phyloP scores from a whole-genome alignment of 2,888 invertebrate species.

The Ennomos fuscantarius region DNA sequence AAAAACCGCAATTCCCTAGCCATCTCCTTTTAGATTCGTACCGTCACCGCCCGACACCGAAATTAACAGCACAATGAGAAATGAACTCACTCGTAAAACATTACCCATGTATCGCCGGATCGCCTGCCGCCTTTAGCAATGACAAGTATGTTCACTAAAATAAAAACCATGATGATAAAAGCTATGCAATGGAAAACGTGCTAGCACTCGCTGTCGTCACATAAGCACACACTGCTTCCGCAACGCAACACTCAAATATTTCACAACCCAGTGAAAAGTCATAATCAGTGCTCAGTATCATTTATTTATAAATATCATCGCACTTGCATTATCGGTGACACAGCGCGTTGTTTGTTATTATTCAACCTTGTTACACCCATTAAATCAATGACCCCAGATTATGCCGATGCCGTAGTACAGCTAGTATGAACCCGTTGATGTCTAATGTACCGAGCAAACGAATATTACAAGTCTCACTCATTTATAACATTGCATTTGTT shows the following conservation, averaged over 20 bases:
- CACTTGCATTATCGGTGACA: constrained; percentile 64
- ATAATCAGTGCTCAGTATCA: constrained; percentile 47
- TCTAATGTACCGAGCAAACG: constrained; percentile 60
- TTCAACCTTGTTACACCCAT: constrained; percentile 60
- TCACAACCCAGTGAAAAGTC: constrained; percentile 55
- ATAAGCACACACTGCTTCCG: constrained; percentile 40
- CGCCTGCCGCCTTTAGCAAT: constrained; percentile 57
- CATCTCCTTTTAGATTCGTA: constrained; percentile 40
- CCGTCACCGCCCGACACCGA: constrained; percentile 72
- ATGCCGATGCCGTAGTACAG: constrained; percentile 43
- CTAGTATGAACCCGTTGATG: constrained; percentile 69
- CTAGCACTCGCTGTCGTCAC: constrained; percentile 44
- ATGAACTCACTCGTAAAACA: constrained; percentile 75
- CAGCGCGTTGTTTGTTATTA: constrained; percentile 62
- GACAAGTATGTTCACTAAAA: constrained; percentile 68
- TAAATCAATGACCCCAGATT: constrained; percentile 56
- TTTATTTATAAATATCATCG: constrained; percentile 37
- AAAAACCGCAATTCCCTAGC: constrained; percentile 43
- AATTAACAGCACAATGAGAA: constrained; percentile 78
- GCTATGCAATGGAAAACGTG: constrained; percentile 61
- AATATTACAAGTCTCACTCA: constrained; percentile 24
- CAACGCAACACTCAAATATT: constrained; percentile 48
- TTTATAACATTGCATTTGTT: constrained; percentile 29
- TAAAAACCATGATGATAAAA: constrained; percentile 69
- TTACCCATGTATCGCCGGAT: constrained; percentile 63